Conservation (phyloP, 2,888 invertebrate species). For the Macaria liturata region DNA sequence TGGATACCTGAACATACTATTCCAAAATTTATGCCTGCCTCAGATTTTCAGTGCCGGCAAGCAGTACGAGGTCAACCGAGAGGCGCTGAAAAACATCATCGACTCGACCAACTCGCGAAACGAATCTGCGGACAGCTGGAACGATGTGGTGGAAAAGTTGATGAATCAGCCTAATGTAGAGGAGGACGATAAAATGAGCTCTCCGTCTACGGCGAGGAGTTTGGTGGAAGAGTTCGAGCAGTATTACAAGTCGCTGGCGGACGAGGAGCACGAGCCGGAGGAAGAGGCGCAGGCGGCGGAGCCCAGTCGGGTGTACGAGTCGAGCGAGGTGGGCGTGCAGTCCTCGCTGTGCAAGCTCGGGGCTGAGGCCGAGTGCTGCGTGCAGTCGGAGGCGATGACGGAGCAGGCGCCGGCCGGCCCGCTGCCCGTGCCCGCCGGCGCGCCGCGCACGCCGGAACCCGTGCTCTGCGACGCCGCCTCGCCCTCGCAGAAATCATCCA, state of each 20-base stretch:
- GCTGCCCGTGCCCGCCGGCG: slow-evolving; percentile 61
- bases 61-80: slow-evolving; percentile 75
- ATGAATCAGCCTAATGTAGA: slow-evolving; percentile 64
- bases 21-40: slow-evolving; percentile 65
- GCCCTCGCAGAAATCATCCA: slow-evolving; percentile 36
- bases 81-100: slow-evolving; percentile 67
- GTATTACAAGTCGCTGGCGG: slow-evolving; percentile 62
- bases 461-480: slow-evolving; percentile 24
- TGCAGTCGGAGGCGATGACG: slow-evolving; percentile 19
- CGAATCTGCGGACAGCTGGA: slow-evolving; percentile 39
- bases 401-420: slow-evolving; percentile 49
- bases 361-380: neutral
- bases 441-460: slow-evolving; percentile 4
- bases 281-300: slow-evolving; percentile 21
- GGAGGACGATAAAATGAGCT: slow-evolving; percentile 53
- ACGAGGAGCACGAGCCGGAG: slow-evolving; percentile 44
- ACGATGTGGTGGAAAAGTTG: slow-evolving; percentile 54
- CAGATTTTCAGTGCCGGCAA: slow-evolving; percentile 71
- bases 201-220: slow-evolving; percentile 72
- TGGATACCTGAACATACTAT: slow-evolving; percentile 70
- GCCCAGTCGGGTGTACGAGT: slow-evolving; percentile 27
- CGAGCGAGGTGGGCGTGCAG: slow-evolving; percentile 37
- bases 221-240: slow-evolving; percentile 73
- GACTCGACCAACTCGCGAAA: slow-evolving; percentile 54
- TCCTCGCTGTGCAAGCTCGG: slow-evolving; percentile 1